A percentile compares a stretch with the other conserved stretches of the same genome.
phyloP scores from a whole-genome alignment of 2,113 vertebrate species.

The Cygnus buccinator region DNA sequence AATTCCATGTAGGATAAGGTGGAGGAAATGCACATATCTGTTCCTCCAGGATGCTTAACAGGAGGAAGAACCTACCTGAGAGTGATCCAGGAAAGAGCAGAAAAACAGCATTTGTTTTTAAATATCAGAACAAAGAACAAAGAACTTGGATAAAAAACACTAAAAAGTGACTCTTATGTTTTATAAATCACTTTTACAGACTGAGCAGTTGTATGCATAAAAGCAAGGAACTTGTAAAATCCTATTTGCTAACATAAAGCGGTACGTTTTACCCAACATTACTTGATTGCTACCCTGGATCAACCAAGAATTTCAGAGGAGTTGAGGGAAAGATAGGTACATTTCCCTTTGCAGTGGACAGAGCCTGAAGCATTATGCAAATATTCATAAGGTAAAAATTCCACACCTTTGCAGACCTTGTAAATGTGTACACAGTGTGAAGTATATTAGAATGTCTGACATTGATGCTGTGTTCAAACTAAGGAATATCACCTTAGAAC shows the following conservation, averaged over 20 bases:
- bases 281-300: not conserved
- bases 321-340: not conserved
- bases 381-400: not conserved
- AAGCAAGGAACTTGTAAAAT: not conserved
- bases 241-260: not conserved
- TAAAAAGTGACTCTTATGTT: not conserved
- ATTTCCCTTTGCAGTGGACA: not conserved
- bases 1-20: not conserved
- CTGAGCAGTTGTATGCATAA: not conserved
- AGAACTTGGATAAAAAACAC: no score
- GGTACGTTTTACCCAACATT: not conserved
- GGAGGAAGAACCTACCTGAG: not conserved
- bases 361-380: not conserved
- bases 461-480: no score
- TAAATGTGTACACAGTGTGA: fast-evolving
- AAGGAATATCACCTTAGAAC: not conserved
- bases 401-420: not conserved
- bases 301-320: not conserved
- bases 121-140: not conserved
- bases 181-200: not conserved
- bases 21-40: not conserved
- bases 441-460: not conserved
- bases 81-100: not conserved
- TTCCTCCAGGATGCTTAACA: not conserved
- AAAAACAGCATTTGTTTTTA: not conserved